Evolutionary conservation across 2,113 vertebrate species (phyloP).

Genomic region (Aramus guarauna): DNA sequence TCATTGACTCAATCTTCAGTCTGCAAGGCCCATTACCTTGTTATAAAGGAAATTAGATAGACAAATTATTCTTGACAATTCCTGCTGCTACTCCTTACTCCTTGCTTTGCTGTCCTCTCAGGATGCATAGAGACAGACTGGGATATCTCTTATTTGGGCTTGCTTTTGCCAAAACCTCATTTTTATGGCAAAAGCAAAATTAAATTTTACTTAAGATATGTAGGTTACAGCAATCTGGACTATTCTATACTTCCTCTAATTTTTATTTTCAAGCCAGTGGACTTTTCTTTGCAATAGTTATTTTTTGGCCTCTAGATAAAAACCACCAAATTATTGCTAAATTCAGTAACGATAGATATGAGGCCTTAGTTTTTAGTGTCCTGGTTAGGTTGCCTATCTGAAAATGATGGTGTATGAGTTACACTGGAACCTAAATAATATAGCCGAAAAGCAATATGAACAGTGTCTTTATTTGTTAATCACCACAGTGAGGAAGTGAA

Average conservation of each 20-base stretch:
- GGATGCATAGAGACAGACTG: not conserved
- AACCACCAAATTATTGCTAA: not conserved
- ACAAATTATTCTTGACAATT: constrained; percentile 3
- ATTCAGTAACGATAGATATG: not conserved
- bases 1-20: not conserved
- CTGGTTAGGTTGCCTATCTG: not conserved
- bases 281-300: not conserved
- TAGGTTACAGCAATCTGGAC: not conserved
- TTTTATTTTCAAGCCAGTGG: not conserved
- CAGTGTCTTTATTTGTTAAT: not conserved
- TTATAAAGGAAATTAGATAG: constrained; percentile 3
- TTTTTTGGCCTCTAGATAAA: not conserved
- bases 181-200: not conserved
- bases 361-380: not conserved
- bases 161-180: not conserved
- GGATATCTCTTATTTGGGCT: not conserved
- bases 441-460: not conserved
- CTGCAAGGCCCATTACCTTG: not conserved
- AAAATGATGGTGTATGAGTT: not conserved
- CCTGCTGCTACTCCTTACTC: not conserved
- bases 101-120: not conserved
- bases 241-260: not conserved
- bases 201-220: not conserved
- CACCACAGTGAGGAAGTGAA: not conserved
- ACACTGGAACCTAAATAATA: not conserved